Conservation (phyloP, 2,113 vertebrate genomes). For the Oreochromis niloticus region DNA sequence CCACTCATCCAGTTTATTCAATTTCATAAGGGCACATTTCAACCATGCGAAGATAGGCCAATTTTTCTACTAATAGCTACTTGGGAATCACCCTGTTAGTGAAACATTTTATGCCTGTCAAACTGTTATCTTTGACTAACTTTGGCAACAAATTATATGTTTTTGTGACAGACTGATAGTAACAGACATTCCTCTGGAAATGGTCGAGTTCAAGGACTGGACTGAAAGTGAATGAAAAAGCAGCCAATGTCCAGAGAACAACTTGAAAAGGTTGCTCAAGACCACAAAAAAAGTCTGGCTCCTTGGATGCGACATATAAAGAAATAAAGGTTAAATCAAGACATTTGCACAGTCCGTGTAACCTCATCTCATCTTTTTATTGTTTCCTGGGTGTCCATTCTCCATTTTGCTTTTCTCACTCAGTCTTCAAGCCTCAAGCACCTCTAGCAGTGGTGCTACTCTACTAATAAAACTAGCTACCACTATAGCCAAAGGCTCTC, state of each 20-base stretch:
- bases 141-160: neutral
- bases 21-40: neutral
- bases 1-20: accelerated
- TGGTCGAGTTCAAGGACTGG: neutral
- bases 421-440: neutral
- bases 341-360: neutral
- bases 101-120: neutral
- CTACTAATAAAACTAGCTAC: neutral
- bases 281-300: neutral
- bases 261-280: neutral
- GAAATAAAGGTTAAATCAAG: neutral
- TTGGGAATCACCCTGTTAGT: neutral
- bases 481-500: neutral
- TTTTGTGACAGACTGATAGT: neutral
- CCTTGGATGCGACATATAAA: neutral
- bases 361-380: neutral
- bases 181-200: neutral
- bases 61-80: neutral
- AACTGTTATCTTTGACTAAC: neutral
- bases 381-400: neutral
- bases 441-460: neutral
- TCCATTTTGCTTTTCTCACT: neutral
- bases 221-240: neutral
- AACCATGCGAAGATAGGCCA: neutral
- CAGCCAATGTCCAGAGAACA: neutral